phyloP scores from a whole-genome alignment of 2,888 invertebrate species.

The Diadegma fenestrale region DNA sequence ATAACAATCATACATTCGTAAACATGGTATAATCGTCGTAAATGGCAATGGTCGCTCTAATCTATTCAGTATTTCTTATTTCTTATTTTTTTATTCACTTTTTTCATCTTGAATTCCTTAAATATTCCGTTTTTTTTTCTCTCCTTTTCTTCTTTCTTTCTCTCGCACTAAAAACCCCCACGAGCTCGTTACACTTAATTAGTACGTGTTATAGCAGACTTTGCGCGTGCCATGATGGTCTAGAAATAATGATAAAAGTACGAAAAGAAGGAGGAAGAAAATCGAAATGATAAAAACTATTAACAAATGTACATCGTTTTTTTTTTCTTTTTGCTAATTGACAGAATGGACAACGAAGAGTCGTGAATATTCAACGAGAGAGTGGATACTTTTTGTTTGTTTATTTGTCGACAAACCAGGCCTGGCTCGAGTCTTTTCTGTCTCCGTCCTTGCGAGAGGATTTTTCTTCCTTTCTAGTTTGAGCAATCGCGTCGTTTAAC shows the following conservation, averaged over 20 bases:
- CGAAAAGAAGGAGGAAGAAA: slow-evolving; percentile 66
- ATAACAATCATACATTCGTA: slow-evolving; percentile 65
- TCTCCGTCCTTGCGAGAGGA: background rate
- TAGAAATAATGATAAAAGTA: slow-evolving; percentile 62
- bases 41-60: slow-evolving; percentile 67
- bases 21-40: slow-evolving; percentile 69
- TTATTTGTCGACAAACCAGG: slow-evolving; percentile 32
- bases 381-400: slow-evolving; percentile 25
- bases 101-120: background rate
- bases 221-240: slow-evolving; percentile 59
- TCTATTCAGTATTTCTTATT: slow-evolving; percentile 14
- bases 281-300: slow-evolving; percentile 81
- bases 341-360: slow-evolving; percentile 40
- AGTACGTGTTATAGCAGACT: slow-evolving; percentile 58
- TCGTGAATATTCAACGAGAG: slow-evolving; percentile 54
- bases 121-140: background rate
- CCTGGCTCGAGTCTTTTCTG: slow-evolving; percentile 39
- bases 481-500: slow-evolving; percentile 56
- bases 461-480: slow-evolving; percentile 19
- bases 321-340: slow-evolving; percentile 45
- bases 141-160: slow-evolving; percentile 5
- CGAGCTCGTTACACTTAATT: slow-evolving; percentile 35
- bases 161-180: slow-evolving; percentile 36
- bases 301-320: slow-evolving; percentile 83
- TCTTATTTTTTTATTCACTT: background rate